Conservation (phyloP, 2,113 vertebrate genomes). For the Atherinomorus stipes region DNA sequence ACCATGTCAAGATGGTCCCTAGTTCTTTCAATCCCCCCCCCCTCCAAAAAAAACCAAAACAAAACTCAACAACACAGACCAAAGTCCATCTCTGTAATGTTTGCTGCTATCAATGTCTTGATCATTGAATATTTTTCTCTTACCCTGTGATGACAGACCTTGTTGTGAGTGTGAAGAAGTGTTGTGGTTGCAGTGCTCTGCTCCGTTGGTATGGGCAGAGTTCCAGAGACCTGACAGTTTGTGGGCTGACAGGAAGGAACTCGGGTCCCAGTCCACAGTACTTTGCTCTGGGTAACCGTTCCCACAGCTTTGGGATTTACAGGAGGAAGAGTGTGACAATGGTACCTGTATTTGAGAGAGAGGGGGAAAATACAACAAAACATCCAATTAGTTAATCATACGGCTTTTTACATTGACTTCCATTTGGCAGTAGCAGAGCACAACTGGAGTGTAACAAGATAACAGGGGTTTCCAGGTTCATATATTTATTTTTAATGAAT, state of each 20-base stretch:
- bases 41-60: too few relatives aligned
- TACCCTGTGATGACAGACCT: conserved; percentile 80
- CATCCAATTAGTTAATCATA: conserved; percentile 23
- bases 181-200: conserved; percentile 86
- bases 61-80: too few relatives aligned
- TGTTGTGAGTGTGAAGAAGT: conserved; percentile 86
- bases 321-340: conserved; percentile 94
- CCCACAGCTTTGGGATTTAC: conserved; percentile 88
- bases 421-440: not conserved
- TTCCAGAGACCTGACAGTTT: conserved; percentile 99
- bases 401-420: not conserved
- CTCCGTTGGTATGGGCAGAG: conserved; percentile 91
- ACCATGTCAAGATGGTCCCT: too few relatives aligned
- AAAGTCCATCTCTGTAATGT: not conserved
- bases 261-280: conserved; percentile 98
- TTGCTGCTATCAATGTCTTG: conserved; percentile 4
- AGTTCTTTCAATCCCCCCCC: too few relatives aligned
- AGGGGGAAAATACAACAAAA: conserved; percentile 16
- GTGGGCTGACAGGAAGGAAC: conserved; percentile 98
- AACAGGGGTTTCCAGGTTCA: too few relatives aligned
- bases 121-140: conserved; percentile 12
- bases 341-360: conserved; percentile 77
- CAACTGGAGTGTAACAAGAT: not conserved
- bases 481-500: too few relatives aligned
- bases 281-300: conserved; percentile 89